Evolutionary conservation across 2,113 vertebrate species (phyloP).

Genomic region (Notothenia rossii): DNA sequence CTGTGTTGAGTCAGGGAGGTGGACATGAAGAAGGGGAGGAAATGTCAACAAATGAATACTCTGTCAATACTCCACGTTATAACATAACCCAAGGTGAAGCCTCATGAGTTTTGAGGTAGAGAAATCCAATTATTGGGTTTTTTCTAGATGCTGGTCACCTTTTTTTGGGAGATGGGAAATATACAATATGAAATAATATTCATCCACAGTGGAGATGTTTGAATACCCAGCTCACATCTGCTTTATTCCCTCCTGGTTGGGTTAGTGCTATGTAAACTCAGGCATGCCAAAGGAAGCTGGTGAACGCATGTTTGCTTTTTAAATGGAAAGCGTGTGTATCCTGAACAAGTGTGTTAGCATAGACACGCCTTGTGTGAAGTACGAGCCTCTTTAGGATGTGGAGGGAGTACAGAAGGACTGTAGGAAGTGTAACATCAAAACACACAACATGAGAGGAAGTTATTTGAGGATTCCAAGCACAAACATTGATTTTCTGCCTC

Average conservation of each 20-base stretch:
- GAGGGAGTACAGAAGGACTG: neutral
- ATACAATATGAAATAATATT: neutral
- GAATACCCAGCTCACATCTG: neutral
- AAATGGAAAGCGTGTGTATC: constrained; percentile 15
- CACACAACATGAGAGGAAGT: neutral
- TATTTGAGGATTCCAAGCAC: neutral
- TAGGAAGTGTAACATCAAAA: neutral
- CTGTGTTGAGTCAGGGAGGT: constrained; percentile 62
- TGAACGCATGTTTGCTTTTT: constrained; percentile 45
- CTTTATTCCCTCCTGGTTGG: neutral
- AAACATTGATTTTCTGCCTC: neutral
- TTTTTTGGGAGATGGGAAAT: neutral
- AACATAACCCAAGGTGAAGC: neutral
- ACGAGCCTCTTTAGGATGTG: neutral
- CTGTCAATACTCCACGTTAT: neutral
- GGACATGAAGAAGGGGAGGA: neutral
- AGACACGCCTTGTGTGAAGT: constrained; percentile 35
- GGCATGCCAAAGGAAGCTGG: constrained; percentile 25
- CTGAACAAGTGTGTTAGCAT: constrained; percentile 23
- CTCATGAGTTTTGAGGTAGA: neutral
- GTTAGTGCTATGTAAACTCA: constrained; percentile 26
- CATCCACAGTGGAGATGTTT: neutral
- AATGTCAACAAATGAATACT: neutral
- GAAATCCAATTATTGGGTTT: neutral
- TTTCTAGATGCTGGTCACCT: neutral